phyloP scores from a whole-genome alignment of 2,113 vertebrate genomes.

The Ivindomyrus marchei region DNA sequence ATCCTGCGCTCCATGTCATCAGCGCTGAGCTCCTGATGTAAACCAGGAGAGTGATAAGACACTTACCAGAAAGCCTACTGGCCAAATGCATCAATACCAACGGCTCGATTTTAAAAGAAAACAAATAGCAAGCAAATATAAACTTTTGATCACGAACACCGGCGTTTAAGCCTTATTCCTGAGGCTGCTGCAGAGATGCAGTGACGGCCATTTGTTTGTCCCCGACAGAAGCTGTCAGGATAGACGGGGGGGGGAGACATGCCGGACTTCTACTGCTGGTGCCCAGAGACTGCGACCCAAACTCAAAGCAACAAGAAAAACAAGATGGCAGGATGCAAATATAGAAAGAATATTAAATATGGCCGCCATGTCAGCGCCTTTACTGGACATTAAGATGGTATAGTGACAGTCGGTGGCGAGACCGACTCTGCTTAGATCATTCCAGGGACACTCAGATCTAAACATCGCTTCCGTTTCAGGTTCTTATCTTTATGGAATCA shows the following conservation, averaged over 20 bases:
- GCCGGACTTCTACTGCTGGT: background rate
- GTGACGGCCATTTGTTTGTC: background rate
- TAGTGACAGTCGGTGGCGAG: background rate
- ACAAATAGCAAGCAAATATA: background rate
- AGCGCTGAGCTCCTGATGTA: background rate
- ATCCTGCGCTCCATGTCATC: background rate
- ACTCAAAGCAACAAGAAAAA: background rate
- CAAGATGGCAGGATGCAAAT: background rate
- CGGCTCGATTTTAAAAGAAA: background rate
- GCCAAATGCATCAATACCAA: background rate
- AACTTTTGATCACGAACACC: background rate
- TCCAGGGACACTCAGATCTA: background rate
- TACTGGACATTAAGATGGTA: background rate
- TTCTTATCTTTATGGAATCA: background rate
- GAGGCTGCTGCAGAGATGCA: background rate
- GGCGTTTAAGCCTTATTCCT: background rate
- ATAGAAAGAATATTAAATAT: background rate
- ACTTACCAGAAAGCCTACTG: background rate
- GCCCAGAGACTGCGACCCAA: background rate
- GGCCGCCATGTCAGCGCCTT: background rate
- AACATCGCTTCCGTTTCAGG: background rate
- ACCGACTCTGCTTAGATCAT: background rate
- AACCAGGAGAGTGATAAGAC: slow-evolving; percentile 4
- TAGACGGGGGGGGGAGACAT: background rate
- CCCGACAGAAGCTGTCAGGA: background rate